Conservation (phyloP, 2,113 vertebrate genomes). For the Ciconia maguari region DNA sequence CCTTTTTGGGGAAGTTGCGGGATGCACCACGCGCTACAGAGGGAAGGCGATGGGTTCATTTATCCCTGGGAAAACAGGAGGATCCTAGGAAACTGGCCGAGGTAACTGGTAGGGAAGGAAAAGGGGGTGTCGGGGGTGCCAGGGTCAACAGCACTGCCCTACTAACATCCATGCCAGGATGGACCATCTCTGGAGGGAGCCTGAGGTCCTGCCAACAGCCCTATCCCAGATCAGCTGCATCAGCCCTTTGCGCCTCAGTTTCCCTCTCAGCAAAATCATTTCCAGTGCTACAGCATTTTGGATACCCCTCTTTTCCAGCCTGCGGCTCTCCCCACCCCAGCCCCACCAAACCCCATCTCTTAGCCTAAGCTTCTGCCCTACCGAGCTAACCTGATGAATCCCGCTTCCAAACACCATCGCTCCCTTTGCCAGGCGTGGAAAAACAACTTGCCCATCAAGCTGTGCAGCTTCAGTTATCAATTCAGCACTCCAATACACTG, state of each 20-base stretch:
- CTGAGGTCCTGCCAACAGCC: accelerated
- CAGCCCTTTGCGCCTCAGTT: background rate
- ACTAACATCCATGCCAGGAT: background rate
- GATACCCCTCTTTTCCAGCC: background rate
- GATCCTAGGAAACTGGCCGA: background rate
- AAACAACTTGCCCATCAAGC: background rate
- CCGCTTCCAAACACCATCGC: background rate
- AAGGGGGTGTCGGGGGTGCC: too few relatives aligned
- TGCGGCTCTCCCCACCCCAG: background rate
- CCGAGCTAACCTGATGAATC: background rate
- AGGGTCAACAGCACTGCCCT: background rate
- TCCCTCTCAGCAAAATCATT: background rate
- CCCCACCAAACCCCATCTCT: too few relatives aligned
- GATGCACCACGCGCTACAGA: accelerated
- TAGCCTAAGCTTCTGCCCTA: accelerated
- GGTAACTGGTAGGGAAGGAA: background rate
- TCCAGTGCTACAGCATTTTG: background rate
- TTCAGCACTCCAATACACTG: background rate
- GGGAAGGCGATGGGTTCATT: background rate
- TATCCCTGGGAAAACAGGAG: background rate
- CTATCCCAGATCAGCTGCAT: accelerated
- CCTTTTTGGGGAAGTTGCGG: background rate
- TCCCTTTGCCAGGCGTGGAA: background rate
- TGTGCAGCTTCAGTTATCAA: background rate
- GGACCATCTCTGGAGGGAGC: background rate